Base-by-base conservation (phyloP, 2,113 vertebrate genomes). In the Aix galericulata region DNA sequence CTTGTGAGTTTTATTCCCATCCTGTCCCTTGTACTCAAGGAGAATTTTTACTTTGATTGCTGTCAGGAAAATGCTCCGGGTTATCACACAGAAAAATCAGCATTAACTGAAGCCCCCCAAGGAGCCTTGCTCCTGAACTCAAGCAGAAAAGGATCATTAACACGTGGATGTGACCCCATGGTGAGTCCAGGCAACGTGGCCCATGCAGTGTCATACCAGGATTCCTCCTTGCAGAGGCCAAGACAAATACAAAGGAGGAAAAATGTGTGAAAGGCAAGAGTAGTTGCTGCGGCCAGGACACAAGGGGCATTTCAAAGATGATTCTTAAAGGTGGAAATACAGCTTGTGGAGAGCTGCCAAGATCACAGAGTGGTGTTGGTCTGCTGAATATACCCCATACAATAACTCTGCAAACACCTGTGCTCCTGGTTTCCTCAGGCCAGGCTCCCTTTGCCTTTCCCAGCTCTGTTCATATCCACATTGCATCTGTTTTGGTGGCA, bases 151-250 rank as follows among this genome's bases (percentile, higher is more conserved):
- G 14, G 40, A 13, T 23, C 27, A 1, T 50, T 48, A 73, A 48
- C 0, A 8, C 8, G 8, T 34, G 60, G 62, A 60, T 58, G 55
- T 53, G 74, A 44, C 40, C 67, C 50, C 36, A 11, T 0, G 1
- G 27, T 13, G 40, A 52, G 18, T n/a, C 68, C 6, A 27, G 40
- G 4, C 69, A 52, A 22, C 13, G 0, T 15, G 48, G 18, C 8
- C 68, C 1, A 0, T 42, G 68, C 62, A 55, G 11, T 2, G 36
- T 5, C 2, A 1, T 31, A 6, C 27, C 21, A 2, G 40, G 64
- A 60, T 38, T 81, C 88, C n/a, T 59, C 56, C 75, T 67, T n/a
- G 48, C 22, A 17, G 27, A 6, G 8, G 31, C 76, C 59, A 73
- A 66, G 60, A 32, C 14, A 82, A 82, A 86, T 44, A 88, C 9